Evolutionary conservation across 1,140 invertebrate genomes (phyloP).

Genomic region (Anoplolepis gracilipes): DNA sequence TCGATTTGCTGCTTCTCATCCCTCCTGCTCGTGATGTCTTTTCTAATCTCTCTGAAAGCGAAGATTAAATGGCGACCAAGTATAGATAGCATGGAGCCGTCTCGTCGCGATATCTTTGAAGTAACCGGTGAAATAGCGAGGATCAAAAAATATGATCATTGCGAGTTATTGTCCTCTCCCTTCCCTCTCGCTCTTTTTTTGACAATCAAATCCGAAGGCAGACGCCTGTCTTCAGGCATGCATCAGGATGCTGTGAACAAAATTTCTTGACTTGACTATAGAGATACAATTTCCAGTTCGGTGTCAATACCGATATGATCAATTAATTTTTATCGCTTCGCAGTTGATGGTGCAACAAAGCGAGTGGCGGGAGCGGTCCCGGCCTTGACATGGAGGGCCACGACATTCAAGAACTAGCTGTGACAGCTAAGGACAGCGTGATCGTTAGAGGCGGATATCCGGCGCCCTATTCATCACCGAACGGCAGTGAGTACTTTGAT

Average conservation of each 20-base stretch:
- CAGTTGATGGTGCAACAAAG: conserved; percentile 47
- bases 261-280: not conserved
- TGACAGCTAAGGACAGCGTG: conserved; percentile 27
- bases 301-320: not conserved
- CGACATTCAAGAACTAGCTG: conserved; percentile 36
- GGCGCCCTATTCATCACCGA: conserved; percentile 15
- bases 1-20: conserved; percentile 19
- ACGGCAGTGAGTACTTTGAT: conserved; percentile 58
- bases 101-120: conserved; percentile 59
- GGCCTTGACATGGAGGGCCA: conserved; percentile 61
- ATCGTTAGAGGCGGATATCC: conserved; percentile 50
- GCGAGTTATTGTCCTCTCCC: not conserved
- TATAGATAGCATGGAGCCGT: not conserved
- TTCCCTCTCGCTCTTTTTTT: not conserved
- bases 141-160: not conserved
- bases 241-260: not conserved
- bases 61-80: conserved; percentile 1
- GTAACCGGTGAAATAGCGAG: not conserved
- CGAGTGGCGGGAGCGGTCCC: too few relatives aligned
- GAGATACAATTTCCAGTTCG: not conserved
- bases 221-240: not conserved
- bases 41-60: conserved; percentile 59
- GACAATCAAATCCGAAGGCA: not conserved
- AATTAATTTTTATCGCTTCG: not conserved
- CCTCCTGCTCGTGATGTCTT: conserved; percentile 13